Base-by-base conservation (phyloP, 2,888 invertebrate genomes). In the Drosophila neotestacea region DNA sequence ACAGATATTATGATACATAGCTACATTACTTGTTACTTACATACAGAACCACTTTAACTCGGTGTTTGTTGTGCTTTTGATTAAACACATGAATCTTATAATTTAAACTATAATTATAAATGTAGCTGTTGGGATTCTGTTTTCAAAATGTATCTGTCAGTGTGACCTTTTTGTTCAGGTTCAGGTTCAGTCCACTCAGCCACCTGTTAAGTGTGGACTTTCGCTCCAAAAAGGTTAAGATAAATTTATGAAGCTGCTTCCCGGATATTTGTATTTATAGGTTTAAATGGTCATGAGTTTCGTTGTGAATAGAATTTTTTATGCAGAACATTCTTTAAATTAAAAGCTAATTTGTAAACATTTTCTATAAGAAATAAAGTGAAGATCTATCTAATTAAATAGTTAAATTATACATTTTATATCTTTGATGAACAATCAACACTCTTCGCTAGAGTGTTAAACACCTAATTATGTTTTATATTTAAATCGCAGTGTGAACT, bases 161-260 rank as follows among this genome's bases (percentile, higher is more conserved):
- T 68, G 55, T 63, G 76, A 75, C 69, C 79, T 79, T 74, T 74
- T 68, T 38, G 61, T 46, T 59, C 44, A 74, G 61, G 82, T 56
- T 80, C 56, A 65, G 44, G 28, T 58, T 48, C 55, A 55, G 36
- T 27, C 46, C 41, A 55, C 44, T 47, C n/a, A 42, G 11, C 27
- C 11, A 9, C 11, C 44, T 38, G 55, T 50, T 60, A 60, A 56
- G 46, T 59, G 66, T 59, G 70, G 50, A 85, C 81, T 87, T 70
- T 87, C 62, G 82, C 70, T 46, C 59, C 41, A 63, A 51, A 87
- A 85, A 81, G 88, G 81, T 87, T 66, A 79, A 64, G 41, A 16
- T 55, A 41, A 51, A 72, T 46, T 59, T 50, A 77, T 63, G 46
- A n/a, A 36, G 44, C 54, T n/a, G 54, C 22, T 73, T 73, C 58